A percentile compares a stretch with the other conserved stretches of the same genome.
Evolutionary conservation across 2,113 vertebrate genomes (phyloP).

Genomic region (Malurus melanocephalus): DNA sequence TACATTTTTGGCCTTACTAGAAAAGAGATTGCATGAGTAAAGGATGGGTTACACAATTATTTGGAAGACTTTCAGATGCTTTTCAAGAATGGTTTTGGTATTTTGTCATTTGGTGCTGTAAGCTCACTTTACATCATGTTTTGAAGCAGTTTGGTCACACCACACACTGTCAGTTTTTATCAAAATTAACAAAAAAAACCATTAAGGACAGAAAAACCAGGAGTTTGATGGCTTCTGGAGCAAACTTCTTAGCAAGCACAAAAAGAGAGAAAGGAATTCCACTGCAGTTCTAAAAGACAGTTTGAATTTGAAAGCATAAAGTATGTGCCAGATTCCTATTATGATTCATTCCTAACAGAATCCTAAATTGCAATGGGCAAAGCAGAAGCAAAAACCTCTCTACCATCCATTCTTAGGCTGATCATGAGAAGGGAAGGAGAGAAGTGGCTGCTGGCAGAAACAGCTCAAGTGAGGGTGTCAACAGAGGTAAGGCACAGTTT

Average conservation of each 20-base stretch:
- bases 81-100: background rate
- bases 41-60: background rate
- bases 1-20: background rate
- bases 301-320: background rate
- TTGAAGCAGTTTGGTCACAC: background rate
- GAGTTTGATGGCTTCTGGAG: background rate
- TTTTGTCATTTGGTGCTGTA: background rate
- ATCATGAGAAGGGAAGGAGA: background rate
- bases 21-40: background rate
- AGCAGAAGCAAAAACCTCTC: background rate
- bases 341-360: background rate
- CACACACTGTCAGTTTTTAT: background rate
- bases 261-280: background rate
- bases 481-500: background rate
- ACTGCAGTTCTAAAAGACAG: background rate
- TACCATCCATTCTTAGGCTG: background rate
- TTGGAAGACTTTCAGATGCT: background rate
- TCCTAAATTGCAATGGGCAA: background rate
- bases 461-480: background rate
- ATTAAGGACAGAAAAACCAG: background rate
- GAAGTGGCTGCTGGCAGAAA: background rate
- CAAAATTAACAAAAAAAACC: background rate
- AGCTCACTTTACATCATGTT: background rate
- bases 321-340: background rate
- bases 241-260: background rate